A percentile compares a stretch with the other conserved stretches of the same genome.
Evolutionary conservation across 1,140 invertebrate species (phyloP).

Genomic region (Cydia strobilella): DNA sequence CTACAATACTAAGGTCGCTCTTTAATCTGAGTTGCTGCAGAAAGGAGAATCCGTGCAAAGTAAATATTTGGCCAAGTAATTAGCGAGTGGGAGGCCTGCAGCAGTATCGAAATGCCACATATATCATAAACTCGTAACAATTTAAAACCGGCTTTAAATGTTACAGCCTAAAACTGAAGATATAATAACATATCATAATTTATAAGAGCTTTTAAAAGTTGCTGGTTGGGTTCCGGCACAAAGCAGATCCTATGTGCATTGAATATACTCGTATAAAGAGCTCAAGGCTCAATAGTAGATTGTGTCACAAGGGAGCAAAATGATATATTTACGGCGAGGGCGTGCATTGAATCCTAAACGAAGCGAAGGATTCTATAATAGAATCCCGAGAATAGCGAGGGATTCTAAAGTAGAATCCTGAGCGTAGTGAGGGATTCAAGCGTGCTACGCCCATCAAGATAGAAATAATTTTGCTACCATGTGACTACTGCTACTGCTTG

Average conservation of each 20-base stretch:
- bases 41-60: slow-evolving; percentile 56
- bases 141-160: not conserved
- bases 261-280: not conserved
- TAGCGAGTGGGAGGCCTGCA: slow-evolving; percentile 48
- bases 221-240: not conserved
- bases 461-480: too few species aligned
- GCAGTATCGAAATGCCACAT: slow-evolving; percentile 3
- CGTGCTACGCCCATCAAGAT: too few species aligned
- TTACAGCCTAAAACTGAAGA: not conserved
- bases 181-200: not conserved
- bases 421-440: too few species aligned
- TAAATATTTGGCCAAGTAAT: slow-evolving; percentile 68
- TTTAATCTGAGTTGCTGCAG: slow-evolving; percentile 37
- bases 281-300: not conserved
- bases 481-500: too few species aligned
- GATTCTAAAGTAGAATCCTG: too few species aligned
- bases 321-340: too few species aligned
- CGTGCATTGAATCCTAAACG: too few species aligned
- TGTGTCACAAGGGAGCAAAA: too few species aligned
- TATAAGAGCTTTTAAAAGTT: not conserved
- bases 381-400: too few species aligned
- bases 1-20: slow-evolving; percentile 29
- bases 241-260: not conserved
- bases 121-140: not conserved
- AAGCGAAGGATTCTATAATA: too few species aligned